Evolutionary conservation across 2,797 vertebrate species (phyloP).

Genomic region (Sebastes kiyomatsui): DNA sequence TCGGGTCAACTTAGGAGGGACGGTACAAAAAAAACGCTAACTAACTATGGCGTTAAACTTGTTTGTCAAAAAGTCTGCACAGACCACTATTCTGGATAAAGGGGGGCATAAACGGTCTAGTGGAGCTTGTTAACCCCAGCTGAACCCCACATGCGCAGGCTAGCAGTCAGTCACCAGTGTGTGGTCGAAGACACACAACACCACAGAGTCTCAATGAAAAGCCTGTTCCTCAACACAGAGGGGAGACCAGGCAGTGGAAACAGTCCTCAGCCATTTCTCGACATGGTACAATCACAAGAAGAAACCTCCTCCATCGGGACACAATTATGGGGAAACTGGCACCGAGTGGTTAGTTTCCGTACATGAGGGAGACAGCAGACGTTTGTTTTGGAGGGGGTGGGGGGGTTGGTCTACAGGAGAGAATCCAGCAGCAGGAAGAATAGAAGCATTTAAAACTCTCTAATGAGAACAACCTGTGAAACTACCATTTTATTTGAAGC

Average conservation of each 20-base stretch:
- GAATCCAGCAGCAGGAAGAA: slow-evolving; percentile 9
- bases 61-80: background rate
- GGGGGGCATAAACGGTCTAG: background rate
- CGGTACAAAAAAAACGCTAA: background rate
- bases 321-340: slow-evolving; percentile 21
- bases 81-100: background rate
- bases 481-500: background rate
- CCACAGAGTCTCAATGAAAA: slow-evolving; percentile 35
- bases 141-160: background rate
- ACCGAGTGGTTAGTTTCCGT: slow-evolving; percentile 10
- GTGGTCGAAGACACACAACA: slow-evolving; percentile 16
- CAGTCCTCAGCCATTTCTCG: slow-evolving; percentile 10
- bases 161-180: background rate
- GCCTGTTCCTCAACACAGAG: slow-evolving; percentile 19
- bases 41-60: background rate
- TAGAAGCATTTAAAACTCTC: slow-evolving; percentile 6
- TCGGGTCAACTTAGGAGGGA: background rate
- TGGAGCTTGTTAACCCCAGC: slow-evolving; percentile 9
- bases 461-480: slow-evolving; percentile 39
- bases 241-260: slow-evolving; percentile 30
- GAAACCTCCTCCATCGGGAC: slow-evolving; percentile 29
- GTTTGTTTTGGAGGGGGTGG: background rate
- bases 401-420: background rate
- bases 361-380: slow-evolving; percentile 5
- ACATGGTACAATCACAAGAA: slow-evolving; percentile 39